Evolutionary conservation across 2,113 vertebrate species (phyloP).

Genomic region (Tretioscincus oriximinensis): DNA sequence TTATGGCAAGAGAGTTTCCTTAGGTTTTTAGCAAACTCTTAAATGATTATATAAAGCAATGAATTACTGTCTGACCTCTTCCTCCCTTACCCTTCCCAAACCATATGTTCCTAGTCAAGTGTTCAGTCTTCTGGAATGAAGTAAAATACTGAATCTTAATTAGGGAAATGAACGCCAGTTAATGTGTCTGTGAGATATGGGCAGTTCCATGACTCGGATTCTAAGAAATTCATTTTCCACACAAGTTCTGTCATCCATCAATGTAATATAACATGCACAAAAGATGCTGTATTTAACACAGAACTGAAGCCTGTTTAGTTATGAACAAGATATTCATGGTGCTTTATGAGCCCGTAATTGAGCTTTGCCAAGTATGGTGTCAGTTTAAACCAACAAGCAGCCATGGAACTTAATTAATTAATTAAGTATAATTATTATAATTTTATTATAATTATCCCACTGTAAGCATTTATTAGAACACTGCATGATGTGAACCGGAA

Average conservation of each 20-base stretch:
- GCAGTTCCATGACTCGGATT: conserved; percentile 15
- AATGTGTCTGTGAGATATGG: conserved; percentile 29
- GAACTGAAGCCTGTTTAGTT: not conserved
- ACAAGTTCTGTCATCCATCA: conserved; percentile 24
- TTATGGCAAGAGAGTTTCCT: conserved; percentile 17
- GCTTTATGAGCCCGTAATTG: too few species aligned
- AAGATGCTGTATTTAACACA: conserved; percentile 42
- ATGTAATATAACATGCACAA: conserved; percentile 40
- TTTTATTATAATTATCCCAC: too few species aligned
- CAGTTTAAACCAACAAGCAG: too few species aligned
- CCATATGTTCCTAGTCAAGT: conserved; percentile 52
- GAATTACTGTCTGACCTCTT: not conserved
- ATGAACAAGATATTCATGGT: too few species aligned
- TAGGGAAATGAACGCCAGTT: conserved; percentile 38
- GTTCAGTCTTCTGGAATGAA: conserved; percentile 54
- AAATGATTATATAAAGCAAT: conserved; percentile 19
- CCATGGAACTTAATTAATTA: too few species aligned
- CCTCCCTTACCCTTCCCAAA: not conserved
- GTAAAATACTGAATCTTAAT: conserved; percentile 17
- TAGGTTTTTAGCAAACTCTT: conserved; percentile 28
- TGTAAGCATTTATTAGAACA: too few species aligned
- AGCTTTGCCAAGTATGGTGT: too few species aligned
- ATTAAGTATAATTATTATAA: too few species aligned
- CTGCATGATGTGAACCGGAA: too few species aligned
- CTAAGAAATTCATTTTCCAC: conserved; percentile 12